Base-by-base conservation (phyloP, 2,888 invertebrate species). In the Cenopis cana region DNA sequence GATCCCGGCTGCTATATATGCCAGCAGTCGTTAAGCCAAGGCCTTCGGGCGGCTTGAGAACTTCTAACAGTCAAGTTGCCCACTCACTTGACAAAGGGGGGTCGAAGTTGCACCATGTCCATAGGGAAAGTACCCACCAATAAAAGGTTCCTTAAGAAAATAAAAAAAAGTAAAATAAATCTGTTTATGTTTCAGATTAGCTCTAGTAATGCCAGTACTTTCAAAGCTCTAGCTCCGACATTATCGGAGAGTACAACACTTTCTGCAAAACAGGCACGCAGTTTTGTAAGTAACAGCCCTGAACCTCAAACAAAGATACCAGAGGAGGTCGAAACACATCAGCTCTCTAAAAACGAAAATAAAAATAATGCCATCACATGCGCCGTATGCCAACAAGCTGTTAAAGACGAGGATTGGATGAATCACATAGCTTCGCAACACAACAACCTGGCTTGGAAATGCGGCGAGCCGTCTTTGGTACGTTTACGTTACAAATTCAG, bases 341-440 rank as follows among this genome's bases (percentile, higher is more conserved):
- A 9, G n/a, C 41, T 59, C 12, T n/a, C 1, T 46, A 46, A 46
- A n/a, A 59, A 14, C n/a, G 20, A 46, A 17, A 41, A 18, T 56
- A 17, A 33, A 33, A 33, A 20, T 24, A 59, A 24, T 14, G 4
- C 18, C 41, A 41, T 46, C n/a, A 24, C 41, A 11, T 59, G 69
- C 14, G 69, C 56, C 0, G 69, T 69, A 24, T 69, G 69, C 24
- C 49, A 49, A 50, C 17, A 49, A 49, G 36, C 17, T 56, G 55
- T 69, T 20, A 33, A 56, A 36, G 56, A 49, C 12, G 46, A 18
- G 17, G 36, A 62, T 62, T 69, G 69, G 69, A 20, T 69, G 29
- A n/a, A 69, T 12, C 69, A 69, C 49, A 69, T 69, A 20, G 49
- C 69, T 24, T 62, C 62, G n/a, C 20, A 69, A 20, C 69, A 69